Percentiles rank a stretch among this genome's conserved stretches.
Conservation (phyloP, 2,888 invertebrate genomes). For the Ramazzottius varieornatus region DNA sequence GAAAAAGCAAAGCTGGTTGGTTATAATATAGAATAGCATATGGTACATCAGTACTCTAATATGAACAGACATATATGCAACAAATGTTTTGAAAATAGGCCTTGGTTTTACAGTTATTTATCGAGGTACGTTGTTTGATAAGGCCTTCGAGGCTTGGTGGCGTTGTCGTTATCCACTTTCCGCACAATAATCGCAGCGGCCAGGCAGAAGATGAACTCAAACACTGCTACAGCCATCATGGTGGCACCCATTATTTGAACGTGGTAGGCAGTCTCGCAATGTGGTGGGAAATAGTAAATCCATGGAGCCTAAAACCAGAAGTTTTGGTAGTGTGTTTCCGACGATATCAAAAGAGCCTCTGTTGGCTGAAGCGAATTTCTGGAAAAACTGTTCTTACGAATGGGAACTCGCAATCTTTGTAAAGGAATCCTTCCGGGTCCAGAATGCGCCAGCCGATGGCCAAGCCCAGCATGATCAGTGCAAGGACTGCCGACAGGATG, state of each 20-base stretch:
- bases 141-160: too few species aligned
- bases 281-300: not conserved
- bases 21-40: too few species aligned
- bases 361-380: too few species aligned
- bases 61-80: too few species aligned
- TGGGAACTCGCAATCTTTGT: not conserved
- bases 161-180: not conserved
- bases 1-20: too few species aligned
- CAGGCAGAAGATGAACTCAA: not conserved
- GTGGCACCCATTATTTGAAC: not conserved
- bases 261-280: not conserved
- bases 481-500: not conserved
- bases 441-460: not conserved
- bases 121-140: too few species aligned
- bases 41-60: too few species aligned
- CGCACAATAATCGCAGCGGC: not conserved
- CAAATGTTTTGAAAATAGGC: too few species aligned
- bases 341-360: too few species aligned
- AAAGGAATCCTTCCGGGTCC: conserved; percentile 1
- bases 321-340: too few species aligned
- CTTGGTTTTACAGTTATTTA: too few species aligned
- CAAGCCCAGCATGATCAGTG: not conserved
- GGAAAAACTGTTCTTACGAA: not conserved
- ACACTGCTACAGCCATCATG: not conserved
- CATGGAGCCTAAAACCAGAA: not conserved